phyloP scores from a whole-genome alignment of 2,888 invertebrate species.

The Palloptera scutellata region DNA sequence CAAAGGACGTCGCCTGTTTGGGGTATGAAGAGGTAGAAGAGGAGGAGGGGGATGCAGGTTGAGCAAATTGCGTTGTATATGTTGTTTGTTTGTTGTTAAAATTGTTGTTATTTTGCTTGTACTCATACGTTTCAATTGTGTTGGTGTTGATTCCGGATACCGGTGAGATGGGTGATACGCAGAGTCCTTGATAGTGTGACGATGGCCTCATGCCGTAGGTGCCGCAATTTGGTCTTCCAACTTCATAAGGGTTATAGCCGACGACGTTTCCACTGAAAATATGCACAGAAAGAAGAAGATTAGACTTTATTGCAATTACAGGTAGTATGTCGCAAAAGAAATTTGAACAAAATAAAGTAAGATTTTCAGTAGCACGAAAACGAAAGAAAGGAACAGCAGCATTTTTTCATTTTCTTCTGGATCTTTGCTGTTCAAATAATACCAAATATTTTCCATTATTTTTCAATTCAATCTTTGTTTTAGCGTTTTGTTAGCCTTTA shows the following conservation, averaged over 20 bases:
- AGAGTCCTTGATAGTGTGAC: conserved; percentile 77
- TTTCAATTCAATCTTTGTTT: no score
- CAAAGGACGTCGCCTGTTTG: conserved; percentile 65
- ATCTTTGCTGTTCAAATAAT: no score
- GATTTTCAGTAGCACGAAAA: no score
- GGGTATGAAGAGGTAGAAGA: conserved; percentile 41
- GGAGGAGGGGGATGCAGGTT: conserved; percentile 42
- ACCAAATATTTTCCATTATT: no score
- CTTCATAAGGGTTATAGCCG: conserved; percentile 78
- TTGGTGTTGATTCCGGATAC: conserved; percentile 66
- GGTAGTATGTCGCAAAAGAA: no score
- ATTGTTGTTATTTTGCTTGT: conserved; percentile 45
- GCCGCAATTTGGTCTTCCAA: conserved; percentile 77
- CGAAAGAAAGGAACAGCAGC: no score
- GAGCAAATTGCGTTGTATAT: conserved; percentile 41
- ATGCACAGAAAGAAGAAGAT: neutral
- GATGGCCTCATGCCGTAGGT: conserved; percentile 76
- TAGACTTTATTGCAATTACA: no score
- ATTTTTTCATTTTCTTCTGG: no score
- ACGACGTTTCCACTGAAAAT: conserved; percentile 75
- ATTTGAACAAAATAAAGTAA: neutral
- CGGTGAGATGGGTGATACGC: conserved; percentile 64
- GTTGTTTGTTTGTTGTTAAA: conserved; percentile 46
- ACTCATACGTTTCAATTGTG: conserved; percentile 62
- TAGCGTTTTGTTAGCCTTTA: no score